phyloP scores from a whole-genome alignment of 1,140 invertebrate species.

The Sycophaga agraensis region DNA sequence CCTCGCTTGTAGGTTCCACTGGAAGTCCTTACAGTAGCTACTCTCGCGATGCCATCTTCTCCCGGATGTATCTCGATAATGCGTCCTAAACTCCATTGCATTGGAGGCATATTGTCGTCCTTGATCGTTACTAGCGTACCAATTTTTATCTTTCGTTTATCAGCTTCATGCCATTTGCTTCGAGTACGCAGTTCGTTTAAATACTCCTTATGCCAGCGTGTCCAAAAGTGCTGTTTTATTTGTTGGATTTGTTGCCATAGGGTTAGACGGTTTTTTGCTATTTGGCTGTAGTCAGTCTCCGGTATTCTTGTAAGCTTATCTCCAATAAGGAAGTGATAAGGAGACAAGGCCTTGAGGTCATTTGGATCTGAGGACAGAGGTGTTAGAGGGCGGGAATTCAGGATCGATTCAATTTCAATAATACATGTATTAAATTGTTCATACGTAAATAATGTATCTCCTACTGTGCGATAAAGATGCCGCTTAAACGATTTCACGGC shows the following conservation, averaged over 20 bases:
- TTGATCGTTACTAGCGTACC: constrained; percentile 44
- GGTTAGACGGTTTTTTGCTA: constrained; percentile 28
- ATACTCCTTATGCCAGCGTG: constrained; percentile 35
- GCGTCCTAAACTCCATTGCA: constrained; percentile 46
- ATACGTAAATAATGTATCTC: constrained; percentile 25
- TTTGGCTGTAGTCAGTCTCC: too few relatives aligned
- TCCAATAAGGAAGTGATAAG: constrained; percentile 6
- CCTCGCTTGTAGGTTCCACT: too few relatives aligned
- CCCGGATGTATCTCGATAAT: constrained; percentile 27
- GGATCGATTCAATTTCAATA: too few relatives aligned
- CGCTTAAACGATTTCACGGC: too few relatives aligned
- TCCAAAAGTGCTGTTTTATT: constrained; percentile 39
- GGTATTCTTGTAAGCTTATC: not conserved
- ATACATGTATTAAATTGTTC: constrained; percentile 32
- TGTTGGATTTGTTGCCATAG: constrained; percentile 31
- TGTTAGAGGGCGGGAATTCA: constrained; percentile 33
- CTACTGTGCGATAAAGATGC: not conserved
- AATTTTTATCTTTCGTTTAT: constrained; percentile 37
- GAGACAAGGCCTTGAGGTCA: constrained; percentile 18
- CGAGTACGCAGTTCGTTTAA: too few relatives aligned
- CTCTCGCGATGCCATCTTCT: constrained; percentile 5
- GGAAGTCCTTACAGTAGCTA: not conserved
- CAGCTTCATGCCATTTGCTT: too few relatives aligned
- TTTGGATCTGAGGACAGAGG: constrained; percentile 34
- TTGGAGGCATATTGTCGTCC: constrained; percentile 41